phyloP scores from a whole-genome alignment of 2,797 vertebrate species.

The Alouatta caraya region DNA sequence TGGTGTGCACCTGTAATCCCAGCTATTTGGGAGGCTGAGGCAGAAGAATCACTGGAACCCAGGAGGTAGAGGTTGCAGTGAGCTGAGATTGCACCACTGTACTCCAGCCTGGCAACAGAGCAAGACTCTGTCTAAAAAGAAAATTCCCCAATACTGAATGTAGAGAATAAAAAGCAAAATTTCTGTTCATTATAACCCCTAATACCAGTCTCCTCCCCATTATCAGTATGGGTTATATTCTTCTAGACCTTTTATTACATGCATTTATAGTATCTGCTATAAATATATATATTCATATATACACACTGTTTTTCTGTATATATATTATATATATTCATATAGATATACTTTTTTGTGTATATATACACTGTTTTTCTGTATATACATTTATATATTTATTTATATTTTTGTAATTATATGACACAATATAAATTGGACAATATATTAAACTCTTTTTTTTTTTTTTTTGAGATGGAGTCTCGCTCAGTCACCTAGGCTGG shows the following conservation, averaged over 20 bases:
- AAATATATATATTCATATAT: not conserved
- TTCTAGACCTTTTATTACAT: not conserved
- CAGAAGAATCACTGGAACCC: no score
- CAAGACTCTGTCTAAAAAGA: no score
- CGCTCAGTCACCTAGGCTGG: accelerated
- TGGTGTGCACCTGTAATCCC: no score
- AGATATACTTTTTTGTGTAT: no score
- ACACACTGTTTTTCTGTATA: not conserved
- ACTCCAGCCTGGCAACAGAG: no score
- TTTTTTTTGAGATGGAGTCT: not conserved
- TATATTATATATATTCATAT: no score
- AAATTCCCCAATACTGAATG: not conserved
- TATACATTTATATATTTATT: not conserved
- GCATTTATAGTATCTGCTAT: not conserved
- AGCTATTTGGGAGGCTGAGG: no score
- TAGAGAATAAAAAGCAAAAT: not conserved
- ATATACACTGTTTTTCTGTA: no score
- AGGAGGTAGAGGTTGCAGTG: no score
- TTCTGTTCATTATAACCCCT: not conserved
- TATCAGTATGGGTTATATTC: not conserved
- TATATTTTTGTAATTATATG: not conserved
- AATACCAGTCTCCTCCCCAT: not conserved
- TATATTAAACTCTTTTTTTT: not conserved
- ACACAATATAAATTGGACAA: not conserved
- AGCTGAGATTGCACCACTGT: no score